Evolutionary conservation across 2,797 vertebrate genomes (phyloP), one percentile per base, ranked within the genome.

Genomic region (Thaleichthys pacificus): DNA sequence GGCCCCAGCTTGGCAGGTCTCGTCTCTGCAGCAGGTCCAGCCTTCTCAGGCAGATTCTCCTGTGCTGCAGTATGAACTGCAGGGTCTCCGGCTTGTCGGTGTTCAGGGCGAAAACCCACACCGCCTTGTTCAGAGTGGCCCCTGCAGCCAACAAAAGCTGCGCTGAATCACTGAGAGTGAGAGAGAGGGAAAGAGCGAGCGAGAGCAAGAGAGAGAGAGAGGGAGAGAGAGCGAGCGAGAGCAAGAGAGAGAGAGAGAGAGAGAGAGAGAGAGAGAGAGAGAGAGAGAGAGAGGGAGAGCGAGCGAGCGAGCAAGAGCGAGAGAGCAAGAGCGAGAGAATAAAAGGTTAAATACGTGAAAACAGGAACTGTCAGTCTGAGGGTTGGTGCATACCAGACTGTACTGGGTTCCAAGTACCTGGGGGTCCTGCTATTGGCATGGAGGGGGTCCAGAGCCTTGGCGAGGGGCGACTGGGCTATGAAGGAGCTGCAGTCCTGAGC

Each of bases 21-120:
- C 0, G 22, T 5, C 22, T 26, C 9, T n/a, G 51, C 4, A 19
- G 15, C 51, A 19, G 51, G 17, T 5, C 15, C 51, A 3, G 51
- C 51, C 51, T 54, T 17, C 51, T 54, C 51, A 54, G 51, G 17
- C 19, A 84, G 63, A 93, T 72, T 66, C 86, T 78, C 19, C 88
- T 79, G 72, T 90, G 79, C 62, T 88, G 57, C 14, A 70, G 35
- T 22, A 61, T 42, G 4, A 26, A 22, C 68, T 61, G 68, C 57
- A 70, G 22, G 32, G 19, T 30, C 9, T 70, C 68, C 3, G 68
- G 22, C 17, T 47, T 61, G 56, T 58, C 6, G 4, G 35, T 61
- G 32, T n/a, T 22, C 35, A 70, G 12, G 22, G 35, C 22, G 17
- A 47, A 61, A 3, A 7, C 2, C 30, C 64, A 67, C 21, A 3